Base-by-base conservation (phyloP, 2,888 invertebrate species). In the Lacanobia wlatinum region DNA sequence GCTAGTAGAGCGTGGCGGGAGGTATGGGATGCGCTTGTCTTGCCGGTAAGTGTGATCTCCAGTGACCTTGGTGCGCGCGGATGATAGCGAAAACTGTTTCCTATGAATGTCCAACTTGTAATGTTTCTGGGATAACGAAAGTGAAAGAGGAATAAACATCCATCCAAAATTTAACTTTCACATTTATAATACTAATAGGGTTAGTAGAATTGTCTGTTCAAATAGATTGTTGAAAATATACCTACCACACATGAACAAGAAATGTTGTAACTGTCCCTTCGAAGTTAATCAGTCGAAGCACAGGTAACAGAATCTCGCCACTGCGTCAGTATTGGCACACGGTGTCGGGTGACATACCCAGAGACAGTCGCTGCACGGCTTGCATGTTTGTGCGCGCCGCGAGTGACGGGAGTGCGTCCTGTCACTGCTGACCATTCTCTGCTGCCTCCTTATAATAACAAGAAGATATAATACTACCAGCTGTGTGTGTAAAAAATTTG, bases 331-430 rank as follows among this genome's bases (percentile, higher is more conserved):
- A 46, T 78, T 78, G 76, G 62, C 58, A 59, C 58, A 80, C 50
- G 50, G 78, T 70, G 50, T 76, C 55, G 53, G n/a, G 70, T 81
- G 63, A 53, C 78, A 46, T 70, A 59, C 76, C 76, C 40, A 34
- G 46, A 80, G 65, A 9, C 78, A 23, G 1, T 9, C 12, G 38
- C 23, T 34, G 75, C 61, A 7, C 55, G 2, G 21, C 50, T 46
- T 34, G 21, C 40, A 34, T 12, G n/a, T 53, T n/a, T 21, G 63
- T 38, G 52, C 50, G 70, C 60, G 34, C 3, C 52, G 12, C 52
- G 4, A 12, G 16, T n/a, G 40, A 12, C 52, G 40, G 40, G 12
- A 50, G 78, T 56, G 55, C 18, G 16, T 21, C 34, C 16, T 8
- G 28, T 6, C 12, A 43, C 18, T 8, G 7, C 8, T 6, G 56